Percentiles rank a stretch among this genome's conserved stretches.
Conservation (phyloP, 2,888 invertebrate species). For the Drosophila aldrichi region DNA sequence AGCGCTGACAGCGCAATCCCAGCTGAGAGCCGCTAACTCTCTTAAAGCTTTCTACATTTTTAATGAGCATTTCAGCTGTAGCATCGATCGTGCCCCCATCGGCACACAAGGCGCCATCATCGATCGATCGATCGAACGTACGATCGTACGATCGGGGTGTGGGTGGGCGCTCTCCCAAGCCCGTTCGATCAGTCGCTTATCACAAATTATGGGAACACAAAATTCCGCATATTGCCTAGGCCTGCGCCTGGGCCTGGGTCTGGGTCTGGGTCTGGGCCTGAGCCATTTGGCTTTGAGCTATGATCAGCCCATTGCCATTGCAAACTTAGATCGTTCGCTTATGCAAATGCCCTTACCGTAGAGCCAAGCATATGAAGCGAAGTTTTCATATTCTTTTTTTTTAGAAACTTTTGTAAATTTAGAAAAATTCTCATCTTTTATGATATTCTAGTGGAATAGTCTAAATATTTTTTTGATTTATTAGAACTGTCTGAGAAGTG, state of each 20-base stretch:
- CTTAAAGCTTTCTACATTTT: constrained; percentile 74
- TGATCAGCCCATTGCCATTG: constrained; percentile 16
- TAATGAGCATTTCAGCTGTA: constrained; percentile 76
- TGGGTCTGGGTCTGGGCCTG: neutral
- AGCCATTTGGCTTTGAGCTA: constrained; percentile 26
- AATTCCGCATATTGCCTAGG: constrained; percentile 12
- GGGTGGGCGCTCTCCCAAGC: constrained; percentile 35
- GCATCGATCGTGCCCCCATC: constrained; percentile 66
- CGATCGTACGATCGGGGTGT: constrained; percentile 17
- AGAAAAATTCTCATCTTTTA: no score
- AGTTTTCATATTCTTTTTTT: neutral
- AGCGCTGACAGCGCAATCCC: constrained; percentile 69
- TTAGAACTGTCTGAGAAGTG: no score
- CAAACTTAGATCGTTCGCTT: constrained; percentile 10
- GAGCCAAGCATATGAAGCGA: neutral
- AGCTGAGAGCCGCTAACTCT: constrained; percentile 48
- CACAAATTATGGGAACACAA: constrained; percentile 60
- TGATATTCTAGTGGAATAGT: no score
- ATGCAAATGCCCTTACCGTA: constrained; percentile 38
- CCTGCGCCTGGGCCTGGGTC: neutral
- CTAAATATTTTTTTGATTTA: no score
- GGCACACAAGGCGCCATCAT: constrained; percentile 50
- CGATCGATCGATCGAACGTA: constrained; percentile 17
- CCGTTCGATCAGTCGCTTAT: constrained; percentile 38
- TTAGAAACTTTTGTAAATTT: neutral